phyloP scores from a whole-genome alignment of 2,797 vertebrate species.

The Oophaga sylvatica region DNA sequence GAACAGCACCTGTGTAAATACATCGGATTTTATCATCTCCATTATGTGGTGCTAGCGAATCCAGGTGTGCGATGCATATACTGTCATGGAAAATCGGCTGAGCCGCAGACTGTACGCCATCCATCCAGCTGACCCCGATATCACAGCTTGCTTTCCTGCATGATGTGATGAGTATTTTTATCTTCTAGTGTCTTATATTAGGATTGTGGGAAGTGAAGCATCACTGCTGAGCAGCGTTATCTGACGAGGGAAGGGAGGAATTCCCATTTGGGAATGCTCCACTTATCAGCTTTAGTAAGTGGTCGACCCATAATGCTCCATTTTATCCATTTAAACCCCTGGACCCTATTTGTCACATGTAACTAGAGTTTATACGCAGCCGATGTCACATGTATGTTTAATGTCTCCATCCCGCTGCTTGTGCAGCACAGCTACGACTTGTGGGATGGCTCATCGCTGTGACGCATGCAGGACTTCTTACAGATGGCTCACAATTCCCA shows the following conservation, averaged over 20 bases:
- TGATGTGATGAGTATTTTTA: background rate
- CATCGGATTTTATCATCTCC: constrained; percentile 14
- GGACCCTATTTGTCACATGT: background rate
- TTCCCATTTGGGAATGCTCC: background rate
- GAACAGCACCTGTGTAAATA: constrained; percentile 27
- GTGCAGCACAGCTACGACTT: too few relatives aligned
- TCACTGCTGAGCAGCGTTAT: background rate
- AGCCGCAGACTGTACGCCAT: background rate
- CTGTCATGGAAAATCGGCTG: background rate
- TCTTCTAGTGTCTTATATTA: background rate
- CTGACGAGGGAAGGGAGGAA: background rate
- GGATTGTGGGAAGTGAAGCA: background rate
- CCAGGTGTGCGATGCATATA: background rate
- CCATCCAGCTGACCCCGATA: background rate
- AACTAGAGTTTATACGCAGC: background rate
- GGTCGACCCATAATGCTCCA: background rate
- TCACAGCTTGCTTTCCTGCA: background rate
- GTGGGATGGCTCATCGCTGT: too few relatives aligned
- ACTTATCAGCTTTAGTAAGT: too few relatives aligned
- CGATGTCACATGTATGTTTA: too few relatives aligned
- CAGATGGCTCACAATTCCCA: too few relatives aligned
- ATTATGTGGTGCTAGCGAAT: background rate
- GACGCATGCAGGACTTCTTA: too few relatives aligned
- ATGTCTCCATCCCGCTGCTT: background rate
- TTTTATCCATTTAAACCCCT: background rate